phyloP scores from a whole-genome alignment of 2,797 vertebrate genomes.

The Sebastes vulpes region DNA sequence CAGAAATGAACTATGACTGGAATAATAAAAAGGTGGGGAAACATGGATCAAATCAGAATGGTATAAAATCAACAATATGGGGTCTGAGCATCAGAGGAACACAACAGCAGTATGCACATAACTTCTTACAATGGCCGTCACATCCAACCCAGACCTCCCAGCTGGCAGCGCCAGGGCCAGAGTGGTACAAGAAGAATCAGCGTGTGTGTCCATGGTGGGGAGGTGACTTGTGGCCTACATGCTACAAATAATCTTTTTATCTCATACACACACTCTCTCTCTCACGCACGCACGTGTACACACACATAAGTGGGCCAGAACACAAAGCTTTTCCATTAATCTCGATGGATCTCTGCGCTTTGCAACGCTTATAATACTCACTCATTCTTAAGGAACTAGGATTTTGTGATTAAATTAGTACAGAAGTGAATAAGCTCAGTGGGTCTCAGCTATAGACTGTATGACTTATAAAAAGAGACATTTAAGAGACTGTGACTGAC shows the following conservation, averaged over 20 bases:
- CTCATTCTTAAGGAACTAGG: constrained; percentile 58
- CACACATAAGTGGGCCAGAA: constrained; percentile 55
- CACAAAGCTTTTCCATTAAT: constrained; percentile 65
- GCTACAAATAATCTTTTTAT: constrained; percentile 72
- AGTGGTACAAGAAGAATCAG: constrained; percentile 53
- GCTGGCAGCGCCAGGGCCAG: constrained; percentile 68
- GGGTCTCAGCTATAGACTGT: not conserved
- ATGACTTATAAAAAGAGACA: not conserved
- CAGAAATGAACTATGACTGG: not conserved
- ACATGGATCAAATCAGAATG: not conserved
- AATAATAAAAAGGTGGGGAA: not conserved
- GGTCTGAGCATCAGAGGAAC: not conserved
- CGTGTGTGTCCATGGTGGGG: constrained; percentile 25
- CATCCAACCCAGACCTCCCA: constrained; percentile 58
- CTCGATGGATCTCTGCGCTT: constrained; percentile 49
- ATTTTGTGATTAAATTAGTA: constrained; percentile 45
- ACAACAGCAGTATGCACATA: constrained; percentile 15
- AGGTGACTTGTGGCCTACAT: constrained; percentile 56
- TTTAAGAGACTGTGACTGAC: constrained; percentile 6
- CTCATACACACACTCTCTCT: not conserved
- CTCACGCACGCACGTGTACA: constrained; percentile 7
- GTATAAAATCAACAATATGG: not conserved
- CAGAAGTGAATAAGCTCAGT: constrained; percentile 14
- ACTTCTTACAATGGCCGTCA: constrained; percentile 57
- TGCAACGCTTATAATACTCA: constrained; percentile 40